phyloP scores from a whole-genome alignment of 2,113 vertebrate genomes.

The Rhea americana region DNA sequence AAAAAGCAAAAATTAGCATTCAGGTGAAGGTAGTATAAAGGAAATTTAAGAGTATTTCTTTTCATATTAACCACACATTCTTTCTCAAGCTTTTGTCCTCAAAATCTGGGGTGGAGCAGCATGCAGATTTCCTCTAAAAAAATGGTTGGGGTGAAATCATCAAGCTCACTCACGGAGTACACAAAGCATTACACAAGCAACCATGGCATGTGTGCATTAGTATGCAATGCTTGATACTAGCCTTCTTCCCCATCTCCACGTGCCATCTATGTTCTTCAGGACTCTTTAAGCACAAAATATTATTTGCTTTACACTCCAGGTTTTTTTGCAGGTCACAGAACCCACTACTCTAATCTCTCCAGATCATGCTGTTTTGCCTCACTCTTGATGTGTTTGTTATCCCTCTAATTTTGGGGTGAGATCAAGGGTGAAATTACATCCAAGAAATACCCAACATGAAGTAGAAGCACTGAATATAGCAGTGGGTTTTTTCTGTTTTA shows the following conservation, averaged over 20 bases:
- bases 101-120: not conserved
- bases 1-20: conserved; percentile 26
- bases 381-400: not conserved
- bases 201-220: not conserved
- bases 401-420: conserved; percentile 8
- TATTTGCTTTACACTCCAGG: not conserved
- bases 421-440: conserved; percentile 4
- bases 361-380: not conserved
- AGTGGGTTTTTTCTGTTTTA: not conserved
- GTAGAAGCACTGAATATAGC: not conserved
- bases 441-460: not conserved
- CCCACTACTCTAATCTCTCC: not conserved
- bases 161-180: not conserved
- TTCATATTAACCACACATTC: not conserved
- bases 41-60: not conserved
- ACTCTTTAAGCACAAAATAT: not conserved
- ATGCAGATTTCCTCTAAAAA: not conserved
- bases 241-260: not conserved
- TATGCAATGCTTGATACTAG: not conserved
- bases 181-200: not conserved
- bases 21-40: not conserved
- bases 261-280: not conserved
- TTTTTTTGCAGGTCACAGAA: not conserved
- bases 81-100: not conserved
- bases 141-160: not conserved